phyloP scores from a whole-genome alignment of 2,113 vertebrate genomes.

The Cavia aperea region DNA sequence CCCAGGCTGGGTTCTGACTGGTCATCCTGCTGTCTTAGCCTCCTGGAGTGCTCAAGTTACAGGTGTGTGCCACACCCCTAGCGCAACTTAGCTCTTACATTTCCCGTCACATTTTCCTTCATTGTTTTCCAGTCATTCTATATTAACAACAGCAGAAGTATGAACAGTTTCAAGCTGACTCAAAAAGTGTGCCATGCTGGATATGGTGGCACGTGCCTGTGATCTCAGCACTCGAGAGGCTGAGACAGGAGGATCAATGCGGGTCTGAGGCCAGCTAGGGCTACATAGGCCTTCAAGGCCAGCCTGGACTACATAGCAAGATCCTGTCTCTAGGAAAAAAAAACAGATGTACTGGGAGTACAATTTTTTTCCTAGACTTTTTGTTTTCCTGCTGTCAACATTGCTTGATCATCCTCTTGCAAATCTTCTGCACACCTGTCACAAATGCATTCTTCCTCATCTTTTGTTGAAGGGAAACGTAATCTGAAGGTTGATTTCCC shows the following conservation, averaged over 20 bases:
- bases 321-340: not conserved
- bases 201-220: not conserved
- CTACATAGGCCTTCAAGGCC: not conserved
- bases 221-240: not conserved
- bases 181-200: not conserved
- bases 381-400: not conserved
- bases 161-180: not conserved
- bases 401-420: not conserved
- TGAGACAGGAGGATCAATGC: not conserved
- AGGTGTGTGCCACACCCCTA: not conserved
- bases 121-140: not conserved
- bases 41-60: not conserved
- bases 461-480: conserved; percentile 14
- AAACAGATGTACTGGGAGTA: not conserved
- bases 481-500: not conserved
- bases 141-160: not conserved
- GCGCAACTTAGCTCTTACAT: not conserved
- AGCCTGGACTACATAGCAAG: not conserved
- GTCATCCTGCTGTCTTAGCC: not conserved
- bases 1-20: not conserved
- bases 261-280: not conserved
- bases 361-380: not conserved
- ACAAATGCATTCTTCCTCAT: not conserved
- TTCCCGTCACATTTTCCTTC: not conserved
- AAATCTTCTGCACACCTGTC: not conserved